Conservation (phyloP, 2,113 vertebrate genomes). For the Brachyistius frenatus region DNA sequence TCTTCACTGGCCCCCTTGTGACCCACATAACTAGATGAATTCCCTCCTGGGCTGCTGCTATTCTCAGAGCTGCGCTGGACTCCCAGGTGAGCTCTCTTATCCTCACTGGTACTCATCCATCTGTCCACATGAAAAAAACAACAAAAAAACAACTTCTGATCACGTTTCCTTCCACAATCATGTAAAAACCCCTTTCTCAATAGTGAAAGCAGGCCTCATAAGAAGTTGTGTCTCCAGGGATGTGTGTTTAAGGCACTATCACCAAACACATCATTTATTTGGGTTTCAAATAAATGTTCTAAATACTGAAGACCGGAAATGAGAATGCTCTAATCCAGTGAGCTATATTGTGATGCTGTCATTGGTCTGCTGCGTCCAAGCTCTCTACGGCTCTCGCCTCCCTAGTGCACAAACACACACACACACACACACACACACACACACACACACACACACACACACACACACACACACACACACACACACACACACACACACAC, state of each 20-base stretch:
- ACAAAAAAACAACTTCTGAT: constrained; percentile 32
- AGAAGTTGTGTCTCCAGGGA: constrained; percentile 1
- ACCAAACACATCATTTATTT: constrained; percentile 44
- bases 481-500: constrained; percentile 38
- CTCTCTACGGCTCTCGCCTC: constrained; percentile 44
- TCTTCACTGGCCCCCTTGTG: not conserved
- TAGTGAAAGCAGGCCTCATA: constrained; percentile 2
- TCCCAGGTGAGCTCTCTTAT: constrained; percentile 73
- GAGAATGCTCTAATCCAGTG: constrained; percentile 79
- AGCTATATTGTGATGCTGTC: constrained; percentile 61
- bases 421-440: constrained; percentile 38
- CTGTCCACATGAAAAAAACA: constrained; percentile 52
- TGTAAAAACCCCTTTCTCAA: constrained; percentile 14
- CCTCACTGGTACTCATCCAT: constrained; percentile 70
- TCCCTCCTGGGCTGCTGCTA: constrained; percentile 27
- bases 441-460: constrained; percentile 32
- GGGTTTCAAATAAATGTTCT: constrained; percentile 68
- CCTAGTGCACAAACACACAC: constrained; percentile 2
- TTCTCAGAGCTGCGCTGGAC: constrained; percentile 44
- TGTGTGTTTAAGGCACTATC: constrained; percentile 6
- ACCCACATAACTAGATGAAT: constrained; percentile 48
- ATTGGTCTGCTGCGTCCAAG: constrained; percentile 65
- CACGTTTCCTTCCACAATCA: not conserved
- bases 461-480: constrained; percentile 36
- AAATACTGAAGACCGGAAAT: constrained; percentile 80